Evolutionary conservation across 2,113 vertebrate genomes (phyloP).

Genomic region (Xerus inauris): DNA sequence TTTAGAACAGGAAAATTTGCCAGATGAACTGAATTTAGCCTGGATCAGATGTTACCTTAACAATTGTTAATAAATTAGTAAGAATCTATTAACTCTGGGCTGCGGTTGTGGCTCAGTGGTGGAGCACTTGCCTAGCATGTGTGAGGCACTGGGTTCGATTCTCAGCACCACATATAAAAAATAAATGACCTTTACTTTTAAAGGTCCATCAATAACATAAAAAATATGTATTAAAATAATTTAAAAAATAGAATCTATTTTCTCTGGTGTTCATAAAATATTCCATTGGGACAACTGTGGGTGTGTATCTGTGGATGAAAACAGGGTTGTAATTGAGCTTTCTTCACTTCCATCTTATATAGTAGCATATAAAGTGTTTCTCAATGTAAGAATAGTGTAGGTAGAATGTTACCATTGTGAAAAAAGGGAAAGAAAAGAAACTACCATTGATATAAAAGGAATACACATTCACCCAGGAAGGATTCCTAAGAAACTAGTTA

Average conservation of each 20-base stretch:
- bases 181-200: no score
- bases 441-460: conserved; percentile 42
- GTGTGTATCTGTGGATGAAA: conserved; percentile 26
- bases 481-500: conserved; percentile 20
- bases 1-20: conserved; percentile 36
- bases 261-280: neutral
- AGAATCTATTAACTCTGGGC: neutral
- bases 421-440: conserved; percentile 24
- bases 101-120: no score
- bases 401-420: neutral
- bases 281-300: neutral
- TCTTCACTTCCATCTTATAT: conserved; percentile 3
- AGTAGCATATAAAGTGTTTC: neutral
- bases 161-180: no score
- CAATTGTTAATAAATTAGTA: neutral
- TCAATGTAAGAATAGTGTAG: neutral
- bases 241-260: neutral
- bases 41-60: neutral
- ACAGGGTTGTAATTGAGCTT: neutral
- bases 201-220: no score
- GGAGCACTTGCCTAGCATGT: no score
- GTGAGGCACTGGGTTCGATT: no score
- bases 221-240: no score
- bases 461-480: neutral
- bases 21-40: conserved; percentile 16